Conservation (phyloP, 2,113 vertebrate species). For the Catharus bicknelli region DNA sequence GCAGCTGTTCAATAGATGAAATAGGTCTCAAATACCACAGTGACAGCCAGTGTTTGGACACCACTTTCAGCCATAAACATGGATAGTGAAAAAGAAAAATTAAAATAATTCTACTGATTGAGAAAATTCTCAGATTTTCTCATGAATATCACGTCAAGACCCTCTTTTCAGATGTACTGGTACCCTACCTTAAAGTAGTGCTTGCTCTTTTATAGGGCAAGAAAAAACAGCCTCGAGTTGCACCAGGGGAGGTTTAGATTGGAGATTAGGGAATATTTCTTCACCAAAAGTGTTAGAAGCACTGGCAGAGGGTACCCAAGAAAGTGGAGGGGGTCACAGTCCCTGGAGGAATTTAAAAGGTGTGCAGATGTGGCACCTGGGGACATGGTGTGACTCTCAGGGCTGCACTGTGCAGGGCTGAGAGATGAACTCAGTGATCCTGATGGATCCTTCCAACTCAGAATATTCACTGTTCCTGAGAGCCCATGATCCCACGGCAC, state of each 20-base stretch:
- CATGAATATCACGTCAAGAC: fast-evolving
- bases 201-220: not conserved
- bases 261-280: not conserved
- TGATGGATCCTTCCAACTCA: not conserved
- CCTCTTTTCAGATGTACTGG: too few species aligned
- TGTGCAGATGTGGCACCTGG: fast-evolving
- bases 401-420: not conserved
- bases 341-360: not conserved
- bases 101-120: not conserved
- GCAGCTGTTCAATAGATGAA: not conserved
- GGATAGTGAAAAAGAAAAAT: not conserved
- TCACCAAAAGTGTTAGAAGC: not conserved
- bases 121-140: not conserved
- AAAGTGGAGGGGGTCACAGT: fast-evolving
- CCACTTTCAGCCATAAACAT: not conserved
- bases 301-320: not conserved
- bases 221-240: not conserved
- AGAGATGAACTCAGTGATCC: not conserved
- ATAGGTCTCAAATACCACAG: not conserved
- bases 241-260: fast-evolving
- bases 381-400: not conserved
- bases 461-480: not conserved
- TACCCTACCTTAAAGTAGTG: not conserved
- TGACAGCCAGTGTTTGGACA: not conserved
- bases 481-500: fast-evolving